Base-by-base conservation (phyloP, 2,797 vertebrate genomes). In the Hipposideros larvatus region DNA sequence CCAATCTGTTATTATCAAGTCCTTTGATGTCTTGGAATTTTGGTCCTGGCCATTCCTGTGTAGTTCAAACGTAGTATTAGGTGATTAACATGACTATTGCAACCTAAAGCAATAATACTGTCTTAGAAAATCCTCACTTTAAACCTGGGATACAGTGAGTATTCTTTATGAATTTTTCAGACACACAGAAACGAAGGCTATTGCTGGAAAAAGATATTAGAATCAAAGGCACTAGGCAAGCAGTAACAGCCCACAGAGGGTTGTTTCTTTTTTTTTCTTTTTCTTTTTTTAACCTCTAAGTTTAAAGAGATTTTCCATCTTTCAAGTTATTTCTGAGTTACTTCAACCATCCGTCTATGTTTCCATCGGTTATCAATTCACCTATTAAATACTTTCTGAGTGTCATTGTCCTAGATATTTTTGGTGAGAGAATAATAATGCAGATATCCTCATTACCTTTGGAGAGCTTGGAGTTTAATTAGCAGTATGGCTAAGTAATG, bases 21-120 rank as follows among this genome's bases (percentile, higher is more conserved):
- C n/a, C 63, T 96, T 97, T 96, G 93, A 96, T 89, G 94, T 87
- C 51, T 96, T 96, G 65, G 68, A 96, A 90, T 96, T 90, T 96
- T 91, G 61, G 68, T 90, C 63, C 65, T 95, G 79, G 88, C 87
- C 82, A 79, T 97, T 96, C 93, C 91, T 83, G 92, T 86, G 53
- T 88, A 89, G 74, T 65, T 93, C 73, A 96, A 95, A 94, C 91
- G 82, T 57, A 41, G 51, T 94, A 90, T 92, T 96, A 92, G 57
- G 48, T 90, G 87, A 95, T 94, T 93, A 91, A 92, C 41, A 46
- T 93, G 61, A 73, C 65, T 88, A 57, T 66, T 92, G 68, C 28
- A 94, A 79, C 34, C 43, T 68, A 97, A 91, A 90, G 80, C 48
- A 96, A 73, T 92, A 87, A 94, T 82, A 77, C 51, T 89, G 0